Evolutionary conservation across 2,113 vertebrate genomes (phyloP), one percentile per base, ranked within the genome.

Genomic region (Hipposideros armiger): DNA sequence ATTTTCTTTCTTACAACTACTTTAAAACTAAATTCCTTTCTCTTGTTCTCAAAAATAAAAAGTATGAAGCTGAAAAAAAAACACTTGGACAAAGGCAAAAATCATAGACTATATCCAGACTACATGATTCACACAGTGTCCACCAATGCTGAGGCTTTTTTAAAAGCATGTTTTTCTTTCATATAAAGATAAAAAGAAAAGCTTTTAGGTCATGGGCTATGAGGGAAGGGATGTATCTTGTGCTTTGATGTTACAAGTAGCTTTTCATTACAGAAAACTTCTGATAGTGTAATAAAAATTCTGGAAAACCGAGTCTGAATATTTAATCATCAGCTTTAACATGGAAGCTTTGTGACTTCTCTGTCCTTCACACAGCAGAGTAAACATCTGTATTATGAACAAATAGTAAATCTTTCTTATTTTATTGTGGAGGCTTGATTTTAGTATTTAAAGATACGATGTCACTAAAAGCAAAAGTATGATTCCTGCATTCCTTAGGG

Each of bases 221-320:
- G 95, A 86, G 36, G 74, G 96, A 98, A 98, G 97, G 98, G 98
- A 98, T 98, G 96, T 97, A 96, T 99, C 94, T 97, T 92, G 90
- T 92, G 98, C 99, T 99, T 99, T 99, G 99, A 99, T 99, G 99
- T 99, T 99, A 99, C 98, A 99, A 99, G 98, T 98, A 99, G 98
- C 97, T 98, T 97, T 98, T 98, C 95, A 96, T 98, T 98, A 98
- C 97, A 98, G 98, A 98, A 98, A 97, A 98, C 95, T 98, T 97
- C 74, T 95, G 84, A 90, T 93, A 95, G 69, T 84, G 88, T 98
- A 98, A 98, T 98, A 98, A 93, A 98, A 98, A 96, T 98, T 92
- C 96, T 97, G 98, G 98, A 98, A 99, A 98, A 98, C 97, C 97
- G 96, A 98, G 93, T 85, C 86, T 97, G 95, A 97, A 96, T 96